Evolutionary conservation across 2,888 invertebrate species (phyloP), one percentile per base, ranked within the genome.

Genomic region (Leptinotarsa rubiginosa): DNA sequence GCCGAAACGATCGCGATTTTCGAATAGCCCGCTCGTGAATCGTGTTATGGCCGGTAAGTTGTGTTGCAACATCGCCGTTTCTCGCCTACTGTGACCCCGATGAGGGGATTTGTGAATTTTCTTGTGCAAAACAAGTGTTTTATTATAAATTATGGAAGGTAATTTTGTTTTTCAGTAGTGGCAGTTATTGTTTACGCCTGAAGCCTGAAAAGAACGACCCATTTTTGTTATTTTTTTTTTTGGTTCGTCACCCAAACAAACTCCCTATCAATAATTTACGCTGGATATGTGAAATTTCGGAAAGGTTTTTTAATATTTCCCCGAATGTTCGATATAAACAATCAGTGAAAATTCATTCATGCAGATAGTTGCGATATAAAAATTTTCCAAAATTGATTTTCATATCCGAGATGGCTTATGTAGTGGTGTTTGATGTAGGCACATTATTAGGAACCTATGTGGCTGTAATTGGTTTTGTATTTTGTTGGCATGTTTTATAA

Each of bases 21-120:
- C 83, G 83, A 84, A 85, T 82, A 84, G 83, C 84, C 84, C 85
- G 85, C 84, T 84, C 83, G 82, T 82, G 80, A 83, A 80, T 78
- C 83, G 84, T 93, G 93, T 92, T 92, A 93, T 93, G 93, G 93
- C 93, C 93, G 93, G 93, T 93, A 93, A 93, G 93, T 92, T 79
- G 79, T 81, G 81, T 82, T 80, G 79, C 81, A 80, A 82, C 83
- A 81, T 80, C 84, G 83, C 81, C 83, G 84, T 82, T 82, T 81
- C 81, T 83, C 83, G 84, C 81, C 85, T 85, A 81, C 86, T 85
- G 86, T 86, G 87, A 87, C 86, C 86, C 85, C 86, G 84, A 81
- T 82, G 82, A 78, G 81, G 81, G 81, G 80, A 81, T 84, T 80
- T 83, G 83, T 84, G 82, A 82, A 80, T 77, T 80, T 78, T 81